Evolutionary conservation across 2,888 invertebrate genomes (phyloP).

Genomic region (Harmothoe impar): DNA sequence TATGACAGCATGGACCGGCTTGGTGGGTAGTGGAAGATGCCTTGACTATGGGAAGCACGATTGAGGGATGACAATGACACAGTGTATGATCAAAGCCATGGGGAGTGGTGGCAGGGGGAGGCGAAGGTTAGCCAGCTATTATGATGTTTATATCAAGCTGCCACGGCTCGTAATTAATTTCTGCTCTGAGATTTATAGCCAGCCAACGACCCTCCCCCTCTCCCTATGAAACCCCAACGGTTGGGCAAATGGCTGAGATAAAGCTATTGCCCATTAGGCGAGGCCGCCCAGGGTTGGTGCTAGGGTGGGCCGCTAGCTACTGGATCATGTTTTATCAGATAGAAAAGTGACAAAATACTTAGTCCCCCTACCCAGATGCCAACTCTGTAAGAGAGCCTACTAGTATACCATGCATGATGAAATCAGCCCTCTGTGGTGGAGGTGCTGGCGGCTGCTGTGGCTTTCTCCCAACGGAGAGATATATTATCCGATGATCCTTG

Average conservation of each 20-base stretch:
- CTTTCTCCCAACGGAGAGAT: too few relatives aligned
- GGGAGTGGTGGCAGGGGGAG: not conserved
- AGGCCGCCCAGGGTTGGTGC: slow-evolving; percentile 11
- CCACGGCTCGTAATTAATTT: slow-evolving; percentile 27
- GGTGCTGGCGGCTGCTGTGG: too few relatives aligned
- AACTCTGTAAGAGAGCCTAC: not conserved
- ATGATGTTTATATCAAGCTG: slow-evolving; percentile 48
- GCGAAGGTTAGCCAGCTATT: not conserved
- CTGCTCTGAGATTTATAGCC: slow-evolving; percentile 28
- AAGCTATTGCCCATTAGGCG: slow-evolving; percentile 5
- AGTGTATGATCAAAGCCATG: slow-evolving; percentile 28
- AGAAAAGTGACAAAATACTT: slow-evolving; percentile 47
- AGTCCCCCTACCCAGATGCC: not conserved
- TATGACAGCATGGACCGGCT: too few relatives aligned
- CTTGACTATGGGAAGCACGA: not conserved
- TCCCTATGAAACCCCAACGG: not conserved
- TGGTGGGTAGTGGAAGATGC: not conserved
- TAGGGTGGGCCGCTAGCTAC: slow-evolving; percentile 10
- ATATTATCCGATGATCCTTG: too few relatives aligned
- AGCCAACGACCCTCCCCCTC: not conserved
- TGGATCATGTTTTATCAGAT: slow-evolving; percentile 19
- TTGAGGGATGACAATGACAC: slow-evolving; percentile 43
- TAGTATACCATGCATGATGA: slow-evolving; percentile 26
- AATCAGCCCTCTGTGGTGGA: not conserved
- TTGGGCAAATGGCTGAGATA: slow-evolving; percentile 7